Evolutionary conservation across 2,113 vertebrate genomes (phyloP), one percentile per base, ranked within the genome.

Genomic region (Addax nasomaculatus): DNA sequence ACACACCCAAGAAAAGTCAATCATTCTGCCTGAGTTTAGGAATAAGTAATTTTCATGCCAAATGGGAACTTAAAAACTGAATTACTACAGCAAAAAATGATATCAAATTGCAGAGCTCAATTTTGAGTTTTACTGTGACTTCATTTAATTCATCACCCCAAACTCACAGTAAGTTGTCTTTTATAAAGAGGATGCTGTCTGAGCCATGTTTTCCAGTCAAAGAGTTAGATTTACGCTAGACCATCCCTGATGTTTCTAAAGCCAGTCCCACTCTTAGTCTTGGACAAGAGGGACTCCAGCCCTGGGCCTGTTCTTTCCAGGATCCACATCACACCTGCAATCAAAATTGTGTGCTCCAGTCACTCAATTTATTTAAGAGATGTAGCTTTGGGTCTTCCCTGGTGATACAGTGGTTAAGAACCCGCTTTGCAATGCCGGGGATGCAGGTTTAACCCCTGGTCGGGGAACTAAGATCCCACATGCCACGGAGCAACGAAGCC

Each of bases 71-170:
- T 95, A 53, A 85, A 92, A 85, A 76, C 73, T 43, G 81, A 85
- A 81, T 96, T 94, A 92, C 79, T 58, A 58, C 12, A 90, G 58
- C 3, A 85, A 94, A 94, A 96, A 95, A 94, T 90, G 45, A 96
- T 57, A 86, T 81, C 67, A 92, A 92, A 92, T 16, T 80, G 83
- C 33, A 93, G 55, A 79, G 49, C 51, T 95, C 25, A 67, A 16
- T 64, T 81, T 92, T 70, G 89, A 92, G 81, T 25, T 49, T 85
- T 80, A 36, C 33, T 47, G 39, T 83, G 45, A 30, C 47, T 87
- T 86, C 49, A 33, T 85, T 62, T 47, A 84, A 96, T 93, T 86
- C 29, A 94, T 92, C 36, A 80, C 15, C 14, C 51, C 36, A 88
- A 85, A 84, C 8, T 39, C 93, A 89, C 5, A 23, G 11, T n/a